Evolutionary conservation across 2,113 vertebrate species (phyloP), one percentile per base, ranked within the genome.

Genomic region (Gobius niger): DNA sequence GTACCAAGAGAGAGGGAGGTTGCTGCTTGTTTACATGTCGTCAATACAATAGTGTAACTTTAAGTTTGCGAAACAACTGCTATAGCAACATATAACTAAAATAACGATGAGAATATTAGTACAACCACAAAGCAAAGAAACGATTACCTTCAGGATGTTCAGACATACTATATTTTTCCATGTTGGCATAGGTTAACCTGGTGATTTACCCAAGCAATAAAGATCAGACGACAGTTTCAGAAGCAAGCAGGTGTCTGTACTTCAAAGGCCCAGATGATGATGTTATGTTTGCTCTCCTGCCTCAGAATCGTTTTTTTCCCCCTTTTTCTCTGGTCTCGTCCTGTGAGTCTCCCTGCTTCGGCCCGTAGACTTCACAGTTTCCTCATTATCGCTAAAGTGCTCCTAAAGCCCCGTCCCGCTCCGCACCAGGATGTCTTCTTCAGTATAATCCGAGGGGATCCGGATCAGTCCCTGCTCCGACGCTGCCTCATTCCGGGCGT

Each of bases 361-460:
- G 65, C 79, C 82, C 75, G 70, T 11, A 47, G 60, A 67, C 84
- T 82, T 85, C 81, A 80, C 80, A 82, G 82, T 77, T 73, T 82
- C 82, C 46, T 88, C 86, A 91, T 93, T 92, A 91, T 93, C 92
- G 47, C 90, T 81, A 92, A 93, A 93, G 88, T 88, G 91, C 83
- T 91, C 92, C 89, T 90, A 92, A 93, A 92, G n/a, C 91, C 90
- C 75, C 60, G 76, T 88, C 67, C 85, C 78, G 83, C 86, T 90
- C 87, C 68, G 82, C 88, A 89, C 87, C 82, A 83, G 83, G 84
- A 90, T 91, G 90, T 91, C 88, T 83, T 87, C 89, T 80, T 83
- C 90, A 82, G 76, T 89, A 73, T 92, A 91, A 93, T 93, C 91
- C 90, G 72, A 62, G 0, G 77, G 89, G 90, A 92, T 89, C 84